Evolutionary conservation across 2,888 invertebrate species (phyloP).

Genomic region (Blastobasis adustella): DNA sequence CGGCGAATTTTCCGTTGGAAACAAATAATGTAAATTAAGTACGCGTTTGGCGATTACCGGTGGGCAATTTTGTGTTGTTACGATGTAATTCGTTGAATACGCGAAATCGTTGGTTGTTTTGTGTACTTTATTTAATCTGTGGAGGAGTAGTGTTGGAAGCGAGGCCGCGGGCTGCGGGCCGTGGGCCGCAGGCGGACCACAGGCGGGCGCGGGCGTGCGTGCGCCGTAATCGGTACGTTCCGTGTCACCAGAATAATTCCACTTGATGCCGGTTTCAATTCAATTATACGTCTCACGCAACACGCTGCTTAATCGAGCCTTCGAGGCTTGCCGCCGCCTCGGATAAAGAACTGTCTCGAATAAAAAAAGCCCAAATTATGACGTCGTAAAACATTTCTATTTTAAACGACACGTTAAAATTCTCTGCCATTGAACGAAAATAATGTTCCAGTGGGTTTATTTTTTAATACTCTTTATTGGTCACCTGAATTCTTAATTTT

Average conservation of each 20-base stretch:
- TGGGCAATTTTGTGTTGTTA: too few species aligned
- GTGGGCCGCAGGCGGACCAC: not conserved
- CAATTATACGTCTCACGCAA: conserved; percentile 52
- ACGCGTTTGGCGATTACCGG: too few species aligned
- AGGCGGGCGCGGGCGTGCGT: conserved; percentile 21
- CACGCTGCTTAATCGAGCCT: conserved; percentile 20
- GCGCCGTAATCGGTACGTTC: conserved; percentile 36
- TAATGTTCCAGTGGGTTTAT: too few species aligned
- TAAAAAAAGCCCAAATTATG: conserved; percentile 5
- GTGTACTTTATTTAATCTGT: too few species aligned
- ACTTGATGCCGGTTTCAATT: conserved; percentile 49
- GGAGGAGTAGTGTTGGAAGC: too few species aligned
- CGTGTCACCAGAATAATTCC: conserved; percentile 45
- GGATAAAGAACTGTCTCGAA: conserved; percentile 12
- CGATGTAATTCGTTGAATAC: too few species aligned
- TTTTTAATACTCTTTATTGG: too few species aligned
- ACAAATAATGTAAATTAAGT: too few species aligned
- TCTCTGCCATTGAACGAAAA: not conserved
- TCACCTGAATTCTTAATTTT: too few species aligned
- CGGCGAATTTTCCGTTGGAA: too few species aligned
- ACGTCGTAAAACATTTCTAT: not conserved
- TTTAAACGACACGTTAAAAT: conserved; percentile 2
- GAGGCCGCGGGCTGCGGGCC: not conserved
- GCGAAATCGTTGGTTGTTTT: too few species aligned
- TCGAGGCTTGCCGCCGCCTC: conserved; percentile 11